phyloP scores from a whole-genome alignment of 2,113 vertebrate genomes.

The Chionodraco myersi region DNA sequence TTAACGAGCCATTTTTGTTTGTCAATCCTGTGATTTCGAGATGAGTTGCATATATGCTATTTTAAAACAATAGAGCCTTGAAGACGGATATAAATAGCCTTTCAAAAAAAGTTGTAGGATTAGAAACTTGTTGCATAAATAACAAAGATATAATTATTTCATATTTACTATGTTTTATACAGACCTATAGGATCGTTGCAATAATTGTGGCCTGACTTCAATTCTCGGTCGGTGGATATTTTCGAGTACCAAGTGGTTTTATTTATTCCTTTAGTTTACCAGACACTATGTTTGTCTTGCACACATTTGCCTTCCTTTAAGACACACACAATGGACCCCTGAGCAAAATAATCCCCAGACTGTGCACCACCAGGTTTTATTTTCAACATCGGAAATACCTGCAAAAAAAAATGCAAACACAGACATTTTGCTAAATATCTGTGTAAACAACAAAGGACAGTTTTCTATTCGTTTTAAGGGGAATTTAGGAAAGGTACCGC shows the following conservation, averaged over 20 bases:
- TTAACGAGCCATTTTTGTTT: background rate
- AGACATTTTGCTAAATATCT: conserved; percentile 16
- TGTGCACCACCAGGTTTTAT: conserved; percentile 16
- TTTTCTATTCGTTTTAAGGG: conserved; percentile 15
- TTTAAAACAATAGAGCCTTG: conserved; percentile 1
- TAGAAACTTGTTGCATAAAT: conserved; percentile 5
- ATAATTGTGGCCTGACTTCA: background rate
- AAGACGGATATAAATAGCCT: background rate
- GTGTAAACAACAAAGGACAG: conserved; percentile 24
- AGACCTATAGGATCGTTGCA: background rate
- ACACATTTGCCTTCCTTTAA: conserved; percentile 27
- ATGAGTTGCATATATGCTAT: conserved; percentile 18
- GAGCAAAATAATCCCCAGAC: conserved; percentile 14
- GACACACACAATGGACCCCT: conserved; percentile 40
- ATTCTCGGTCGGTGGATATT: conserved; percentile 10
- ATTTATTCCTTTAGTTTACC: background rate
- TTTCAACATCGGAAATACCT: conserved; percentile 23
- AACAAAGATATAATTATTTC: conserved; percentile 27
- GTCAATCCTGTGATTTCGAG: background rate
- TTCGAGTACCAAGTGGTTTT: background rate
- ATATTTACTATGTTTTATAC: background rate
- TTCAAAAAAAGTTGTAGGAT: background rate
- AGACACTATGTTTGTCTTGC: conserved; percentile 16
- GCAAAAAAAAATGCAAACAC: conserved; percentile 9
- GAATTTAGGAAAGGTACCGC: background rate